These are phyloP conservation scores for Sapayoa aenigma DNA, from an alignment of 2,113 vertebrate species.

Conservation along the genomic window DNA sequence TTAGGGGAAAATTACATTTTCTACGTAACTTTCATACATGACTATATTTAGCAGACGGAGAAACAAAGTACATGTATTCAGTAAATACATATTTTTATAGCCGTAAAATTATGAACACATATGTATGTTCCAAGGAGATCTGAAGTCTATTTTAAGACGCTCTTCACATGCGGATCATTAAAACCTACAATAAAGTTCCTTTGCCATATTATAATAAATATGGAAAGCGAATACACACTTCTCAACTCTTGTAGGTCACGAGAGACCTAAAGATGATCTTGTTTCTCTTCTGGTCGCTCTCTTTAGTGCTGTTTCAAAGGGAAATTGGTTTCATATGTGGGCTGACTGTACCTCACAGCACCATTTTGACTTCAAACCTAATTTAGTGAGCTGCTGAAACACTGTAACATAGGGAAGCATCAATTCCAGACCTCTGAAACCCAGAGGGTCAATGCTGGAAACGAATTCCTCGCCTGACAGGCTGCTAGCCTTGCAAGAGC, in stretches of 20 bases:
- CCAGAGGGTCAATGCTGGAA: slow-evolving; percentile 10
- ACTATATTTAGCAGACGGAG: slow-evolving; percentile 59
- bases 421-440: slow-evolving; percentile 28
- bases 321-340: slow-evolving; percentile 59
- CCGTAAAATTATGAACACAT: slow-evolving; percentile 54
- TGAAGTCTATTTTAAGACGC: slow-evolving; percentile 38
- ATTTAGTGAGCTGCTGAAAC: slow-evolving; percentile 54
- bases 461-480: slow-evolving; percentile 12
- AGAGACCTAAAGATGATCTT: slow-evolving; percentile 48
- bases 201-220: slow-evolving; percentile 25
- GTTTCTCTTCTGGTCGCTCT: slow-evolving; percentile 39
- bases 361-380: slow-evolving; percentile 28
- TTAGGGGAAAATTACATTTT: slow-evolving; percentile 41
- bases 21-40: slow-evolving; percentile 19
- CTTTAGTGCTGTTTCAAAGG: slow-evolving; percentile 28
- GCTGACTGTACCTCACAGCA: slow-evolving; percentile 40
- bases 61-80: slow-evolving; percentile 49
- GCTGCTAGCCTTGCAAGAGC: slow-evolving; percentile 46
- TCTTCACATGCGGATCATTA: slow-evolving; percentile 33
- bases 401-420: slow-evolving; percentile 32
- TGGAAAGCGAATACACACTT: slow-evolving; percentile 26
- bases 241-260: slow-evolving; percentile 1
- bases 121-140: slow-evolving; percentile 32
- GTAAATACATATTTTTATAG: slow-evolving; percentile 64
- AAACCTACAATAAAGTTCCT: slow-evolving; percentile 15